Evolutionary conservation across 2,797 vertebrate species (phyloP).

Genomic region (Clarias laeviceps): DNA sequence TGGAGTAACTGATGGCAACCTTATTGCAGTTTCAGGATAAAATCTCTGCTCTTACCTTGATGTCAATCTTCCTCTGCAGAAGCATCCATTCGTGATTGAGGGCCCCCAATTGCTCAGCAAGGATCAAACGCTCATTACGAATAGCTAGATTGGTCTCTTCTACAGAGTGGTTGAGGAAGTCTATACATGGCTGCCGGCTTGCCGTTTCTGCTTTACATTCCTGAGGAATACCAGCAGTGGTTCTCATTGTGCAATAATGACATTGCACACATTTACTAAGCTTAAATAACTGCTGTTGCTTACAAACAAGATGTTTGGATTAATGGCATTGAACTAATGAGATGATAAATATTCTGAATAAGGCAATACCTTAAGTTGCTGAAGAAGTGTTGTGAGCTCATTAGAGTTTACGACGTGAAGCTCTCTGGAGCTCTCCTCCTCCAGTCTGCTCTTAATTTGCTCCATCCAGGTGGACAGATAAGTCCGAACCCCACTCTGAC

Average conservation of each 20-base stretch:
- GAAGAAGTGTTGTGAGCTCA: slow-evolving; percentile 72
- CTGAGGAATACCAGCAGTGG: slow-evolving; percentile 64
- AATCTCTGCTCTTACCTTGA: slow-evolving; percentile 73
- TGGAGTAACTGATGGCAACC: neutral
- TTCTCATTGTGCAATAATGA: neutral
- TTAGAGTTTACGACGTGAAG: slow-evolving; percentile 58
- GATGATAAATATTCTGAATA: neutral
- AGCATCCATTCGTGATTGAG: slow-evolving; percentile 79
- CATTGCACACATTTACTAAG: neutral
- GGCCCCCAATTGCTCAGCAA: slow-evolving; percentile 82
- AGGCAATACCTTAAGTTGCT: slow-evolving; percentile 77
- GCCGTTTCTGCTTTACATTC: slow-evolving; percentile 76
- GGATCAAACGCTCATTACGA: slow-evolving; percentile 73
- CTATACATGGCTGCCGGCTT: slow-evolving; percentile 79
- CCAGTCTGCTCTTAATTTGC: slow-evolving; percentile 65
- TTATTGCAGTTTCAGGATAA: neutral
- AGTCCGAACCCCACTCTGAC: slow-evolving; percentile 76
- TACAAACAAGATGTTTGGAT: too few species aligned
- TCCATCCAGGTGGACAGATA: slow-evolving; percentile 80
- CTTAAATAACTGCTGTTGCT: neutral
- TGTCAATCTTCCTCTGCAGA: slow-evolving; percentile 75
- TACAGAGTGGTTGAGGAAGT: slow-evolving; percentile 85
- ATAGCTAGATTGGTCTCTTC: slow-evolving; percentile 76
- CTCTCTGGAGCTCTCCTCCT: slow-evolving; percentile 53
- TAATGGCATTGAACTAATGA: neutral